Conservation (phyloP, 23 tunicate genomes). For the Corella eumyota region DNA sequence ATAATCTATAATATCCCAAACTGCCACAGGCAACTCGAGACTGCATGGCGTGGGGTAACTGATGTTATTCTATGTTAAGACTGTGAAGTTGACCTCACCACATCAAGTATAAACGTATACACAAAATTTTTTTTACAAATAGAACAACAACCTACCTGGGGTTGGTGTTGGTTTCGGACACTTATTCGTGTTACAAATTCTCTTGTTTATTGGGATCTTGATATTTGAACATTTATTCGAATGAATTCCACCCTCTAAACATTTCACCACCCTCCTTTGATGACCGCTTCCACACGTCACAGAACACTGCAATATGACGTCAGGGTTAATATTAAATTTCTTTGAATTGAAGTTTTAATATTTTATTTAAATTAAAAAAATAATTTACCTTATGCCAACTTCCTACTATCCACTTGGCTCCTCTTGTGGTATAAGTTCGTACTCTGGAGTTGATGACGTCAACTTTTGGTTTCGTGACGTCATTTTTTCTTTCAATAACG, state of each 20-base stretch:
- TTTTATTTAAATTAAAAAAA: not conserved
- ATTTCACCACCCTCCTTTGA: conserved; percentile 57
- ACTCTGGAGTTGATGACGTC: conserved; percentile 8
- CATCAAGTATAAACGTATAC: too few relatives aligned
- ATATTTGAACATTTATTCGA: conserved; percentile 28
- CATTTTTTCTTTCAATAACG: not conserved
- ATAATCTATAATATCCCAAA: too few relatives aligned
- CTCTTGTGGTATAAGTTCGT: not conserved
- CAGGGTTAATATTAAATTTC: too few relatives aligned
- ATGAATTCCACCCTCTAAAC: conserved; percentile 31
- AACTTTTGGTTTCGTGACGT: not conserved
- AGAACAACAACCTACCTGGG: too few relatives aligned
- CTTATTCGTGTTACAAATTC: conserved; percentile 60
- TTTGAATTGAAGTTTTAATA: too few relatives aligned
- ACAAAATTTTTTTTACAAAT: too few relatives aligned
- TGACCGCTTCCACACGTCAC: conserved; percentile 68
- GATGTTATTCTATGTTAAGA: too few relatives aligned
- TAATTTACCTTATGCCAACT: conserved; percentile 45
- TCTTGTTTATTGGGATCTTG: conserved; percentile 22
- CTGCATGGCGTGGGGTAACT: too few relatives aligned
- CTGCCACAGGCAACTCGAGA: too few relatives aligned
- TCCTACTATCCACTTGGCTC: conserved; percentile 37
- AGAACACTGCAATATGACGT: conserved; percentile 42
- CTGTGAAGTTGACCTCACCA: too few relatives aligned
- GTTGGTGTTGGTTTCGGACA: conserved; percentile 15